A percentile compares a stretch with the other conserved stretches of the same genome.
phyloP scores from a whole-genome alignment of 2,797 vertebrate genomes.

The Chrysocyon brachyurus region DNA sequence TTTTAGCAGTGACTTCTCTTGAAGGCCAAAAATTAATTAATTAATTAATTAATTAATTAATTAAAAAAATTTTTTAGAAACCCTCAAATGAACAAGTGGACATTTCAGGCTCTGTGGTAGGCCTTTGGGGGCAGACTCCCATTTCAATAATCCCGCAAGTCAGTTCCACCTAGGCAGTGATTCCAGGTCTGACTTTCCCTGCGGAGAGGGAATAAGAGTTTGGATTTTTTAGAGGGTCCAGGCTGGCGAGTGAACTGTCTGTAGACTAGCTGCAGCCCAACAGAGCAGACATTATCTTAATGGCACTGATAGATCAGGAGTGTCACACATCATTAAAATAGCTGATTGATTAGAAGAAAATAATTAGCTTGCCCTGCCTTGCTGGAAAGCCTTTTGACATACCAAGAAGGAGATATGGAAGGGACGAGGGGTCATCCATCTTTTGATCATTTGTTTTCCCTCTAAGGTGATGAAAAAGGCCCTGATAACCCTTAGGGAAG shows the following conservation, averaged over 20 bases:
- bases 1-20: not conserved
- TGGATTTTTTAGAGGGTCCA: slow-evolving; percentile 27
- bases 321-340: slow-evolving; percentile 78
- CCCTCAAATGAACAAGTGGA: not conserved
- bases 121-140: not conserved
- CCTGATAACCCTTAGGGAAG: slow-evolving; percentile 65
- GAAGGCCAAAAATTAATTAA: not conserved
- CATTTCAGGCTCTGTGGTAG: not conserved
- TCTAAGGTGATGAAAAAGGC: slow-evolving; percentile 79
- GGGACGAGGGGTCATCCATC: slow-evolving; percentile 70
- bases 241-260: slow-evolving; percentile 11
- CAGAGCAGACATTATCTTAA: slow-evolving; percentile 72
- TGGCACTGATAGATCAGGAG: slow-evolving; percentile 76
- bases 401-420: slow-evolving; percentile 67
- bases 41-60: not conserved
- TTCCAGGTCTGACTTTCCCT: not conserved
- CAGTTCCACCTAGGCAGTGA: not conserved
- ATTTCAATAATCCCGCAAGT: slow-evolving; percentile 15
- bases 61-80: not conserved
- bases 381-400: slow-evolving; percentile 57
- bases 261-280: slow-evolving; percentile 45
- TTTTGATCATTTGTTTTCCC: slow-evolving; percentile 81
- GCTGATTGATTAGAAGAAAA: slow-evolving; percentile 82
- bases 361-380: slow-evolving; percentile 78
- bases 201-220: not conserved